These are phyloP conservation scores for Phyllopteryx taeniolatus DNA, from an alignment of 2,113 vertebrate species.

Conservation along the genomic window DNA sequence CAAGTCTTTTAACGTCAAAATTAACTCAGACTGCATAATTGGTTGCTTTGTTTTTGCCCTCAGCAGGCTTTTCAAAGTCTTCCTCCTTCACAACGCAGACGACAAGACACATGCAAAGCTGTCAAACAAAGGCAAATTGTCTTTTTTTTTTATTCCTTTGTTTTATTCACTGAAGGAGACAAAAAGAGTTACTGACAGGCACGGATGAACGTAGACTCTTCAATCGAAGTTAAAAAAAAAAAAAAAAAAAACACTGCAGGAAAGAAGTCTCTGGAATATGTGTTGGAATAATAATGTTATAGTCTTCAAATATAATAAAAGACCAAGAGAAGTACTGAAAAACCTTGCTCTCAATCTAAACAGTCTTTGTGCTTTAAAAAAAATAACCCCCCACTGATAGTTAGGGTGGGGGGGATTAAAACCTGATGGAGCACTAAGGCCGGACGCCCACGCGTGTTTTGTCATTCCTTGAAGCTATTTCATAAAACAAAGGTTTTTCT, in stretches of 20 bases:
- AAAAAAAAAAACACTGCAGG: slow-evolving; percentile 2
- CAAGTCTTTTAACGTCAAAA: slow-evolving; percentile 23
- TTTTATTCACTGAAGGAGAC: slow-evolving; percentile 30
- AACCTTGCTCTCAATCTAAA: slow-evolving; percentile 32
- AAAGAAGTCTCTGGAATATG: slow-evolving; percentile 33
- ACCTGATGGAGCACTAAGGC: slow-evolving; percentile 36
- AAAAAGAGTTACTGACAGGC: slow-evolving; percentile 59
- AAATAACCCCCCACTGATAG: slow-evolving; percentile 17
- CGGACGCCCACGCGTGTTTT: slow-evolving; percentile 42
- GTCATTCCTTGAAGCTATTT: slow-evolving; percentile 52
- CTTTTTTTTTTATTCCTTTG: slow-evolving; percentile 1
- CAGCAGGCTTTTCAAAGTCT: slow-evolving; percentile 22
- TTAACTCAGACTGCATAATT: slow-evolving; percentile 36
- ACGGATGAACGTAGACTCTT: slow-evolving; percentile 18
- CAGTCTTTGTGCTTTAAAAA: slow-evolving; percentile 32
- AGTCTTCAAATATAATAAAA: neutral
- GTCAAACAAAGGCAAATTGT: slow-evolving; percentile 44
- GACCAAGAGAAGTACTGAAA: slow-evolving; percentile 10
- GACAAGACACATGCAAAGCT: slow-evolving; percentile 38
- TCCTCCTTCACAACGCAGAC: slow-evolving; percentile 38
- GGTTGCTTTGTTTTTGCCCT: slow-evolving; percentile 22
- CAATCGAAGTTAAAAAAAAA: slow-evolving; percentile 8
- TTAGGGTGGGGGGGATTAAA: slow-evolving; percentile 28
- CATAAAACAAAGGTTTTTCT: slow-evolving; percentile 57
- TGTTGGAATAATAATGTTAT: slow-evolving; percentile 17